phyloP scores from a whole-genome alignment of 2,113 vertebrate genomes.

The Tychaedon coryphoeus region DNA sequence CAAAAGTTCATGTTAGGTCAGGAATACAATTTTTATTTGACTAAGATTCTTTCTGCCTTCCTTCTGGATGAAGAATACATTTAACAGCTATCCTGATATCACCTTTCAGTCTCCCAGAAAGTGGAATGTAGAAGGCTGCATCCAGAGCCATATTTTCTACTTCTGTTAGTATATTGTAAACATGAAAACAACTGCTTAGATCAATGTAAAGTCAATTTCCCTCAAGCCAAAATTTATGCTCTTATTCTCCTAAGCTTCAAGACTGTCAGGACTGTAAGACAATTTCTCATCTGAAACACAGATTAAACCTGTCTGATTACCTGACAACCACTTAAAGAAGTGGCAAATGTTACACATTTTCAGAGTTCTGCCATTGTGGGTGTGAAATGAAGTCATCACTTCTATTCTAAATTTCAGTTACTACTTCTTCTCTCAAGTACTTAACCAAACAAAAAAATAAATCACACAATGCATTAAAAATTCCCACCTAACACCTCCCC shows the following conservation, averaged over 20 bases:
- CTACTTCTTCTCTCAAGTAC: not conserved
- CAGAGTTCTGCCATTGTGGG: not conserved
- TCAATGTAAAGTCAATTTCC: not conserved
- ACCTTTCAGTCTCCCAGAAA: not conserved
- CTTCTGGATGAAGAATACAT: not conserved
- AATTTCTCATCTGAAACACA: not conserved
- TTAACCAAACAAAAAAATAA: not conserved
- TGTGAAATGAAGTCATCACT: not conserved
- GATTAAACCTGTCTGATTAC: not conserved
- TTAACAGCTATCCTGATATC: not conserved
- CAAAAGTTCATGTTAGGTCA: not conserved
- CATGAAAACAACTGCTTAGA: not conserved
- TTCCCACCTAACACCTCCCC: not conserved
- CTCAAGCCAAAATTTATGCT: not conserved
- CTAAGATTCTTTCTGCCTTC: not conserved
- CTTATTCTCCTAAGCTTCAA: not conserved
- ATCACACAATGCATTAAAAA: not conserved
- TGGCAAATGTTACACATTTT: not conserved
- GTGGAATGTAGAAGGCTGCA: not conserved
- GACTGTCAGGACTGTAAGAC: not conserved
- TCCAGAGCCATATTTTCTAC: not conserved
- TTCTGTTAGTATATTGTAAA: not conserved
- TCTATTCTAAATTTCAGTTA: conserved; percentile 15
- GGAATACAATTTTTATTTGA: not conserved
- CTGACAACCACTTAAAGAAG: not conserved